Evolutionary conservation across 2,888 invertebrate species (phyloP).

Genomic region (Drosophila barbarae): DNA sequence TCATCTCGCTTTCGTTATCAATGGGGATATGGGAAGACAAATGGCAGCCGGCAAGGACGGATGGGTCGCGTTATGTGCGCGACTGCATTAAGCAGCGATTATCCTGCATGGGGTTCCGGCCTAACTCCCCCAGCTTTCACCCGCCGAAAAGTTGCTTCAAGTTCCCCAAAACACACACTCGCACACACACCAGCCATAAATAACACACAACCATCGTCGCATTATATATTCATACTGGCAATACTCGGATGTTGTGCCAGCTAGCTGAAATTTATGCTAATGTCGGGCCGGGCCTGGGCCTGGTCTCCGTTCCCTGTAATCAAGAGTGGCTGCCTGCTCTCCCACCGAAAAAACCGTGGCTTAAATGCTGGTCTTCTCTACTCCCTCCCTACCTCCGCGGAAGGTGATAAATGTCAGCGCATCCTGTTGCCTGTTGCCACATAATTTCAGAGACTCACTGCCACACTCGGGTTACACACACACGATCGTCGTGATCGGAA

Average conservation of each 20-base stretch:
- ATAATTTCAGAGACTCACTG: conserved; percentile 49
- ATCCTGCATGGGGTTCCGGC: conserved; percentile 58
- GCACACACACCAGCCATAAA: conserved; percentile 50
- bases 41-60: conserved; percentile 43
- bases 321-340: conserved; percentile 25
- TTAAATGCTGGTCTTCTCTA: conserved; percentile 25
- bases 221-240: conserved; percentile 68
- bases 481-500: conserved; percentile 1
- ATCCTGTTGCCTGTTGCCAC: conserved; percentile 73
- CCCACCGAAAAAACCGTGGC: conserved; percentile 31
- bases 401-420: conserved; percentile 72
- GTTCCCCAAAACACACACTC: conserved; percentile 29
- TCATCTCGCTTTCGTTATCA: conserved; percentile 34
- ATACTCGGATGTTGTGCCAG: conserved; percentile 59
- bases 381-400: neutral
- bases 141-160: conserved; percentile 50
- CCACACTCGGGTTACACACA: conserved; percentile 3
- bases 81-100: conserved; percentile 74
- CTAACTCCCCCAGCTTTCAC: neutral
- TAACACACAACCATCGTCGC: conserved; percentile 47
- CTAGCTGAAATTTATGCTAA: conserved; percentile 69
- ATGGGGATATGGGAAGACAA: conserved; percentile 36
- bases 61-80: conserved; percentile 56
- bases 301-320: conserved; percentile 19
- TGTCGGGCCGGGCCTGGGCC: conserved; percentile 25